A percentile compares a stretch with the other conserved stretches of the same genome.
Conservation (phyloP, 2,888 invertebrate genomes). For the Notodonta ziczac region DNA sequence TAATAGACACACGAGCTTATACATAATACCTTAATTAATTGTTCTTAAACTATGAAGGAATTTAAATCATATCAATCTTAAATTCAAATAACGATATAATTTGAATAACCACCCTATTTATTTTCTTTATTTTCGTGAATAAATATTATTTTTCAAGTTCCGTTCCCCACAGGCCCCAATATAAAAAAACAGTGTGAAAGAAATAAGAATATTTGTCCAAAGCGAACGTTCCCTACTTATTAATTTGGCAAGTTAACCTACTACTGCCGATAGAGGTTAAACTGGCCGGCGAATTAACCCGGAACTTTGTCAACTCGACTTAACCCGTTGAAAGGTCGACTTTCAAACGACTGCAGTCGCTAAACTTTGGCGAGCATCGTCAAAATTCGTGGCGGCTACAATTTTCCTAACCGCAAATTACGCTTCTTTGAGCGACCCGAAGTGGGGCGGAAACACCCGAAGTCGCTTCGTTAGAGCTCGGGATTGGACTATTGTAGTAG, state of each 20-base stretch:
- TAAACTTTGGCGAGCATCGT: conserved; percentile 57
- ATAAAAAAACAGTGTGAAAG: neutral
- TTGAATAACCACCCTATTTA: too few species aligned
- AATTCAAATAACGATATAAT: too few species aligned
- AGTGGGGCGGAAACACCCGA: conserved; percentile 75
- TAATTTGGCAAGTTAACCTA: conserved; percentile 39
- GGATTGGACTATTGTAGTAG: conserved; percentile 76
- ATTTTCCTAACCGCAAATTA: conserved; percentile 80
- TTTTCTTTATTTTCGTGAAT: too few species aligned
- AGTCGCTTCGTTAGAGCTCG: conserved; percentile 80
- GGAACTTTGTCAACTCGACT: conserved; percentile 59
- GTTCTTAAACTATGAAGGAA: too few species aligned
- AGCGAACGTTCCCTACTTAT: conserved; percentile 11
- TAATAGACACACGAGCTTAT: too few species aligned
- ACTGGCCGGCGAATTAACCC: conserved; percentile 57
- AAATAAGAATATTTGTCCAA: conserved; percentile 4
- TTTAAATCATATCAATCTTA: too few species aligned
- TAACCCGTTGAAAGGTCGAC: conserved; percentile 60
- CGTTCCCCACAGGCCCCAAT: neutral
- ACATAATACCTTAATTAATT: too few species aligned
- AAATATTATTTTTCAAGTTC: too few species aligned
- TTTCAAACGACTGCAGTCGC: conserved; percentile 66
- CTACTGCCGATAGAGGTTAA: conserved; percentile 52
- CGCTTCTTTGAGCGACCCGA: conserved; percentile 74
- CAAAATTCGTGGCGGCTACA: conserved; percentile 69